phyloP scores from a whole-genome alignment of 37 sponge, comb jelly and placozoan genomes.

The Eunapius fragilis region DNA sequence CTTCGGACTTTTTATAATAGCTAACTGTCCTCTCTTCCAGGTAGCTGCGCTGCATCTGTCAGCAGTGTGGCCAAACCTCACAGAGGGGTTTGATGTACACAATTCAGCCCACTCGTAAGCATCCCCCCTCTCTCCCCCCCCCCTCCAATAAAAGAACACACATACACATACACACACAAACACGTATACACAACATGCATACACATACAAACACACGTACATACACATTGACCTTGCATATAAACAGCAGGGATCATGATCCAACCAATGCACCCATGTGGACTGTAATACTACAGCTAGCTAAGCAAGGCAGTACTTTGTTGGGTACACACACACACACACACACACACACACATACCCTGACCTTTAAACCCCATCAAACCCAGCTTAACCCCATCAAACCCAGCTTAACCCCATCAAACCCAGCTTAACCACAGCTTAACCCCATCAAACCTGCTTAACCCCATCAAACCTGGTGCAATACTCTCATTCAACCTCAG shows the following conservation, averaged over 20 bases:
- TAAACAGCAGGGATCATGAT: conserved; percentile 54
- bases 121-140: neutral
- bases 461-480: neutral
- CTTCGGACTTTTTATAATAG: too few species aligned
- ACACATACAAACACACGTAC: too few species aligned
- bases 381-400: neutral
- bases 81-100: conserved; percentile 77
- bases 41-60: conserved; percentile 80
- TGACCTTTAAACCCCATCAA: neutral
- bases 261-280: conserved; percentile 79
- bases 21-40: conserved; percentile 52
- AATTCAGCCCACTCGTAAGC: conserved; percentile 61
- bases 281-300: conserved; percentile 49
- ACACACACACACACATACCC: neutral
- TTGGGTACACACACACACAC: conserved; percentile 18
- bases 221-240: too few species aligned
- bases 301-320: conserved; percentile 40
- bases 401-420: neutral
- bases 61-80: conserved; percentile 77
- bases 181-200: too few species aligned
- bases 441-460: too few species aligned
- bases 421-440: too few species aligned
- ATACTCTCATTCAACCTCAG: too few species aligned
- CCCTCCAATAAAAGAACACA: too few species aligned
- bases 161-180: too few species aligned